Conservation (phyloP, 2,888 invertebrate genomes). For the Synanthedon formicaeformis region DNA sequence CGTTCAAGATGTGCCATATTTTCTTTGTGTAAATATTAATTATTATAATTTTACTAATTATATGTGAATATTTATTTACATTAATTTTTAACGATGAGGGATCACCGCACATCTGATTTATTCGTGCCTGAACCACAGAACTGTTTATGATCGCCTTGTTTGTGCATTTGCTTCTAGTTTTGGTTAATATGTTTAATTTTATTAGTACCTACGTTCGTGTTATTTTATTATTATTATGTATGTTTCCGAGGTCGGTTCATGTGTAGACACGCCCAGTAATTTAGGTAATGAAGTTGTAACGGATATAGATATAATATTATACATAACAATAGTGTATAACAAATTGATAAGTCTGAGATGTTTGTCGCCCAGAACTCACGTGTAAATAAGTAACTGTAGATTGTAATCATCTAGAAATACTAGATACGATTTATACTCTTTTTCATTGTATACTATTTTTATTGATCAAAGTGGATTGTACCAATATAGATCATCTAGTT, state of each 20-base stretch:
- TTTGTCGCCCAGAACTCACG: constrained; percentile 17
- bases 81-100: constrained; percentile 36
- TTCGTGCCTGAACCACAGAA: constrained; percentile 46
- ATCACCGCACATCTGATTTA: constrained; percentile 31
- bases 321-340: neutral
- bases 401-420: constrained; percentile 14
- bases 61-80: constrained; percentile 64
- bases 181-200: constrained; percentile 12
- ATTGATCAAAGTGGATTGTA: constrained; percentile 29
- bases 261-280: neutral
- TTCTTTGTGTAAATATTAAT: constrained; percentile 68
- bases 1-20: constrained; percentile 66
- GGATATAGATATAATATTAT: constrained; percentile 5
- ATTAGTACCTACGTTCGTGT: neutral
- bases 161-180: constrained; percentile 65
- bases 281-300: constrained; percentile 3
- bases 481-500: constrained; percentile 36
- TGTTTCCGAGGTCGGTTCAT: neutral
- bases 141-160: constrained; percentile 47
- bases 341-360: constrained; percentile 12
- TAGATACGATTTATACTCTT: constrained; percentile 18
- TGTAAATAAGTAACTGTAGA: constrained; percentile 39
- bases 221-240: neutral
- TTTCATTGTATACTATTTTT: constrained; percentile 37
- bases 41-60: constrained; percentile 43